Base-by-base conservation (phyloP, 1,140 invertebrate species). In the Acromyrmex charruanus region DNA sequence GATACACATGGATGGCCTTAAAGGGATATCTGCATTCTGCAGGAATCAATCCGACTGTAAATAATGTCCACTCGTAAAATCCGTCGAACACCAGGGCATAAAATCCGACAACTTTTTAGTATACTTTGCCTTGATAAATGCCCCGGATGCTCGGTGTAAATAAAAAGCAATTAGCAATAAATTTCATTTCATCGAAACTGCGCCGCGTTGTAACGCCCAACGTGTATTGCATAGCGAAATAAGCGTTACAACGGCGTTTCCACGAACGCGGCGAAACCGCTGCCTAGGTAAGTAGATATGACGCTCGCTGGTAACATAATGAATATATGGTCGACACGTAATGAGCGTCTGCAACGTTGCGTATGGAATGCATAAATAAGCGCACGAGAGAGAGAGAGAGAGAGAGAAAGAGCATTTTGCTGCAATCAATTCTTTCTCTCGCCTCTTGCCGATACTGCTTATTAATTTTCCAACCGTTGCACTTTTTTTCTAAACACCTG, bases 111-210 rank as follows among this genome's bases (percentile, higher is more conserved):
- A 69, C 21, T 85, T 88, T 88, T 90, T 77, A 86, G 82, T 90
- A 68, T 53, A 65, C 75, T 90, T 88, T 91, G 77, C 71, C 51
- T 87, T 77, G 89, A 90, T 81, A 85, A 90, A 90, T 84, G 65
- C 31, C 28, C 58, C 44, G 87, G 51, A 71, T 69, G 55, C 75
- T 53, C 35, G 77, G 35, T 69, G 81, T 91, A 91, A 91, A 90
- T 91, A 91, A 91, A 90, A 91, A 82, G 81, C 85, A 90, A 92
- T 90, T 90, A 92, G 88, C 88, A 84, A 92, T 92, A 91, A 92
- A 92, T 89, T 87, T 85, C 53, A 65, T 65, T 51, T 55, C 44
- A 59, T 28, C 77, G 79, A 55, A 53, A 49, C 21, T 21, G 66
- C 75, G 59, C 5, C 44, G 71, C 63, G 21, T 25, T 71, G n/a